phyloP scores from a whole-genome alignment of 2,888 invertebrate genomes.

The Trilocha varians region DNA sequence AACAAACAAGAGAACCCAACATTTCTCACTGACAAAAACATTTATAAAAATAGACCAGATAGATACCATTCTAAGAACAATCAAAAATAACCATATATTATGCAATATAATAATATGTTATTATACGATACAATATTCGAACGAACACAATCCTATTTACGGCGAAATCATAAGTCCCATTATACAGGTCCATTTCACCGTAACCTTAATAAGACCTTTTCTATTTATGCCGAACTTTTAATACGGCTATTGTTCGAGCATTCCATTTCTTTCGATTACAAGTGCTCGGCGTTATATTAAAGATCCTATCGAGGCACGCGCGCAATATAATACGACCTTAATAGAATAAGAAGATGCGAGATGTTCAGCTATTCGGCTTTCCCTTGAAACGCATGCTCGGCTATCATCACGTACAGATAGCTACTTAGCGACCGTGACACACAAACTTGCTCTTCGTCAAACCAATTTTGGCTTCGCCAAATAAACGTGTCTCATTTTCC shows the following conservation, averaged over 20 bases:
- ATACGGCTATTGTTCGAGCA: conserved; percentile 11
- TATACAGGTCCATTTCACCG: conserved; percentile 4
- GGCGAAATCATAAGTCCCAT: conserved; percentile 4
- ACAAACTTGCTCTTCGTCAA: conserved; percentile 7
- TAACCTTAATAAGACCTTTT: conserved; percentile 7
- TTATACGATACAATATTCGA: neutral
- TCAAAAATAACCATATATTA: too few relatives aligned
- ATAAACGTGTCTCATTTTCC: neutral
- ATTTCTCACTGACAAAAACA: too few relatives aligned
- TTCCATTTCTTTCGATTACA: conserved; percentile 17
- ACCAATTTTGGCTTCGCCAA: neutral
- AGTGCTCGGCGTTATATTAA: conserved; percentile 25
- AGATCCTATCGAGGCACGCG: conserved; percentile 38
- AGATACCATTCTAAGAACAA: too few relatives aligned
- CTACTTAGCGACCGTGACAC: conserved; percentile 16
- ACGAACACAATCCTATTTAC: conserved; percentile 2
- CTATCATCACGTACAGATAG: conserved; percentile 23
- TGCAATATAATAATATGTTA: neutral
- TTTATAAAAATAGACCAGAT: too few relatives aligned
- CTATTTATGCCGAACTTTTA: conserved; percentile 6
- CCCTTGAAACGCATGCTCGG: conserved; percentile 22
- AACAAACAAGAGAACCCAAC: too few relatives aligned
- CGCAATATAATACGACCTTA: conserved; percentile 32
- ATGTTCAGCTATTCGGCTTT: conserved; percentile 22
- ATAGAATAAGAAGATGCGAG: conserved; percentile 40